Percentiles rank a stretch among this genome's conserved stretches.
Conservation (phyloP, 1,140 invertebrate species). For the Euwallacea similis region DNA sequence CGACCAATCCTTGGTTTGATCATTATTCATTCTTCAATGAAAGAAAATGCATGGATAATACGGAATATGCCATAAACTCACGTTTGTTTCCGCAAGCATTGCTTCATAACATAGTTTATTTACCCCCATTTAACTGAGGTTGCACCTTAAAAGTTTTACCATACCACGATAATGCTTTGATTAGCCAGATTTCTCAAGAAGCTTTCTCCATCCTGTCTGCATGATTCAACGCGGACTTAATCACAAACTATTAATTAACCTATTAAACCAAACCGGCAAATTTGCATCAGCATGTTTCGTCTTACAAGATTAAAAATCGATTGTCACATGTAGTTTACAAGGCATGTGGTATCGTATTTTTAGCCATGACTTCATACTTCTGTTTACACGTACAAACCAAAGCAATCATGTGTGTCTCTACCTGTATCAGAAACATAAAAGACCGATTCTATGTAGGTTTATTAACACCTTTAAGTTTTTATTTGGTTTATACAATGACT, state of each 20-base stretch:
- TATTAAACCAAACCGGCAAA: background rate
- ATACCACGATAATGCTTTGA: too few species aligned
- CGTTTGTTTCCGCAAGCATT: background rate
- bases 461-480: constrained; percentile 34
- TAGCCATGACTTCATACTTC: constrained; percentile 33
- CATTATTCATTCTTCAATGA: background rate
- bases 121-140: too few species aligned
- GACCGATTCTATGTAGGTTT: constrained; percentile 33
- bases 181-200: too few species aligned
- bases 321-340: constrained; percentile 17
- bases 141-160: too few species aligned
- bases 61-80: background rate
- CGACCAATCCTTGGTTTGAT: constrained; percentile 2
- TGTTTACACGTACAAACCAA: constrained; percentile 35
- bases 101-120: too few species aligned
- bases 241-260: too few species aligned
- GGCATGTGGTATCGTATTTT: constrained; percentile 21
- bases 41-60: background rate
- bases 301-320: constrained; percentile 24
- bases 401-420: constrained; percentile 23
- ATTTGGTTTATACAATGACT: constrained; percentile 26
- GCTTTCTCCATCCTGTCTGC: too few species aligned
- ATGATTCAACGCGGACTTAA: too few species aligned
- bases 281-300: background rate
- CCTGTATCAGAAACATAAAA: constrained; percentile 27